These are phyloP conservation scores for Hyppa rectilinea DNA, from an alignment of 2,888 invertebrate genomes.

Conservation along the genomic window DNA sequence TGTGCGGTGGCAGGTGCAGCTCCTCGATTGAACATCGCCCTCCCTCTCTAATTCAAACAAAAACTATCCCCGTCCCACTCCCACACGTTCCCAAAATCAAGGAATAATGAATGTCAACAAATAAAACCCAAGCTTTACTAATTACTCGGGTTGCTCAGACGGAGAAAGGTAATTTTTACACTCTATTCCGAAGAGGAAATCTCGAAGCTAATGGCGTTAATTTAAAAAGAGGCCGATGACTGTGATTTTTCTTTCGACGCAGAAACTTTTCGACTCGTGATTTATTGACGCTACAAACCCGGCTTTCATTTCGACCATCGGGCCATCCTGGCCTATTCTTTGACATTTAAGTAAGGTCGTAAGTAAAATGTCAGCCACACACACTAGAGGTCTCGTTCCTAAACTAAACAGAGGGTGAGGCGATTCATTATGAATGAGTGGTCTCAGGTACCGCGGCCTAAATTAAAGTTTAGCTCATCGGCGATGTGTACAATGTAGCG, in stretches of 20 bases:
- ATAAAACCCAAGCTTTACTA: constrained; percentile 91
- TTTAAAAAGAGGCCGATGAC: constrained; percentile 90
- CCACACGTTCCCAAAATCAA: constrained; percentile 83
- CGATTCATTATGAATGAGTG: constrained; percentile 85
- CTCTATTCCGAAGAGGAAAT: constrained; percentile 89
- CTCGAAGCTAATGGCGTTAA: constrained; percentile 90
- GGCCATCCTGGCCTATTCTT: constrained; percentile 59
- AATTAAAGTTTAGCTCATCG: constrained; percentile 88
- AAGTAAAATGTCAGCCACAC: constrained; percentile 85
- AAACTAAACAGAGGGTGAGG: constrained; percentile 85
- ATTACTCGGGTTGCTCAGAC: constrained; percentile 88
- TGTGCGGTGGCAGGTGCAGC: constrained; percentile 89
- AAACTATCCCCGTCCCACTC: constrained; percentile 75
- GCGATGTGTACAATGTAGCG: constrained; percentile 80
- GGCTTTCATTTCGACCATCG: constrained; percentile 67
- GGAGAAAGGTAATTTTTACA: constrained; percentile 90
- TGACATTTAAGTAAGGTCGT: constrained; percentile 70
- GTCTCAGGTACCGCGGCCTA: constrained; percentile 83
- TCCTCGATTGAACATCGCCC: constrained; percentile 79
- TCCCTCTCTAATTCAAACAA: constrained; percentile 79
- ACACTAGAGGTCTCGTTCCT: constrained; percentile 73
- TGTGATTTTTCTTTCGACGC: constrained; percentile 86
- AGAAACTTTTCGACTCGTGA: constrained; percentile 82
- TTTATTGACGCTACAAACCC: constrained; percentile 82
- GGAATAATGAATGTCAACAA: constrained; percentile 90